Base-by-base conservation (phyloP, 2,797 vertebrate genomes). In the Cuculus canorus region DNA sequence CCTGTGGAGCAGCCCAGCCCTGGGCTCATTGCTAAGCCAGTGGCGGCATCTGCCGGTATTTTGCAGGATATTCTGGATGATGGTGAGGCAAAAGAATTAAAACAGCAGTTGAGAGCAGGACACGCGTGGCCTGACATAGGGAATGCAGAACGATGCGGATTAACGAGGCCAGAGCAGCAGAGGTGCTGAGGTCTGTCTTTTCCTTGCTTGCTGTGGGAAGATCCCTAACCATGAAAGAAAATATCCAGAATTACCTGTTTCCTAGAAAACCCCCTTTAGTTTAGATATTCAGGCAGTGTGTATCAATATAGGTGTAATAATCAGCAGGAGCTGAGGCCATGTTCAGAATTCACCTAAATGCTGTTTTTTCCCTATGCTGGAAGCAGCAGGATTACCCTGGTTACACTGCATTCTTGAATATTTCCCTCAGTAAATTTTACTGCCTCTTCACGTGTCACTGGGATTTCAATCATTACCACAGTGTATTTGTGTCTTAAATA, bases 31-130 rank as follows among this genome's bases (percentile, higher is more conserved):
- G 91, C 82, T 94, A 17, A 43, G 92, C 63, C 37, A 48, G n/a
- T 83, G 93, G 95, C 93, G 95, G 93, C 92, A 88, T 89, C 95
- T 96, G 94, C 93, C 21, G 96, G 95, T 17, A 0, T n/a, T 86
- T 7, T 13, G 63, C 19, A 70, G 77, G 72, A 93, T 63, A 41
- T 43, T 37, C 85, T 60, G 52, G 41, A 10, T 52, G 24, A 30
- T 7, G 21, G 33, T 5, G 65, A 41, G 28, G 13, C 52, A 39
- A 41, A 57, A 18, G 48, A 35, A 25, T 23, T 8, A 16, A 16
- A 65, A 16, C 30, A 9, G 76, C 1, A 0, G 10, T 53, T 79
- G 19, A 33, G 39, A 35, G 72, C 66, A 39, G 73, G 80, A 56
- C 39, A 32, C 2, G 1, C 1, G 2, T 11, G 13, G 57, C 56